Base-by-base conservation (phyloP, 1,140 invertebrate genomes). In the Hyles vespertilio region DNA sequence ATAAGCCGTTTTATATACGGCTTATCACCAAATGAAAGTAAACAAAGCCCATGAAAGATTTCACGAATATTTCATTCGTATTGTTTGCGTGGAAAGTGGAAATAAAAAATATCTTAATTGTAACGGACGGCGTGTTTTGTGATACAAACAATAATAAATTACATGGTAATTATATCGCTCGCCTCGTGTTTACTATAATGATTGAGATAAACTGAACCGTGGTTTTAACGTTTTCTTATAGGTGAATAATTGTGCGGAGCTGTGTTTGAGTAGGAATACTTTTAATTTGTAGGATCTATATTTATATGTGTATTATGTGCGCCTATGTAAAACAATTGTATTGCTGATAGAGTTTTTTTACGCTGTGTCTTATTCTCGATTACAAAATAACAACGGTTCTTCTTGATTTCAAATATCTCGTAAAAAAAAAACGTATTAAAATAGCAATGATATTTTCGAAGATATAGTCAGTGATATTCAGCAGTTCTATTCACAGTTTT, bases 91-190 rank as follows among this genome's bases (percentile, higher is more conserved):
- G 84, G 67, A 78, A 70, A 59, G 64, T 66, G 56, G 64, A 72
- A 83, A 84, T 87, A 82, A 83, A 84, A 79, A 81, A 83, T 82
- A 84, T 84, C 79, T 78, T 84, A 84, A 86, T 84, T 82, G 72
- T 79, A 66, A 74, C 68, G 57, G 65, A 65, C 63, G 70, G 65
- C 73, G 58, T 87, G 84, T 85, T 83, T 73, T 79, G 64, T 80
- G 81, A 84, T 84, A 87, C 66, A 69, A 57, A 68, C 64, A 72
- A 72, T 72, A 72, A 70, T 71, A 74, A 74, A 75, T 75, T 67
- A 70, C 59, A 36, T 4, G 43, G 63, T 75, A 72, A 75, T 75
- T 75, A 67, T 72, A 72, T 75, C 72, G 72, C 60, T 59, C 59
- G 50, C 53, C 48, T 59, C 49, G 61, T 73, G 70, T 77, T 77